Evolutionary conservation across 2,888 invertebrate genomes (phyloP), one percentile per base, ranked within the genome.

Genomic region (Caenorhabditis sp.): DNA sequence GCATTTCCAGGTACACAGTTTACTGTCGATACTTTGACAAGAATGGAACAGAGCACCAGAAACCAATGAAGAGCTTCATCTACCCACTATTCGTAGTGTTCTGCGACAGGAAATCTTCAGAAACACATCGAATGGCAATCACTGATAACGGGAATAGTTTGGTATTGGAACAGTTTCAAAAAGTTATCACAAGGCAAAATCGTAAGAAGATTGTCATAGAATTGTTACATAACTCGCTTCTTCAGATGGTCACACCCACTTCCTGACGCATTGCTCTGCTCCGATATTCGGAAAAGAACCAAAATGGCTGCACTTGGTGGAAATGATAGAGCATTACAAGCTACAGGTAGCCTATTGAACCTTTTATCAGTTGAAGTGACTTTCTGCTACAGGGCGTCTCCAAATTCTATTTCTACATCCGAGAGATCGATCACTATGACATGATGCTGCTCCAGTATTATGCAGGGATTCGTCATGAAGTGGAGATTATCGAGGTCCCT

Each of bases 271-370:
- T 60, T 74, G 74, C 28, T 58, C 74, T 11, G 64, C 74, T 35
- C 74, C 74, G n/a, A 58, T 74, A 15, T 74, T 74, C 51, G 74
- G 74, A 65, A 65, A 65, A 51, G 74, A 74, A 40, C 65, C 74
- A 5, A 74, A 74, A 60, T 74, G 74, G 74, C 40, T 74, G 22
- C 74, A 74, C 18, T 11, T 74, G 32, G 74, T 74, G 15, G 74
- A 74, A 22, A 65, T 74, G 74, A 74, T 74, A 28, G 74, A 74
- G 56, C 74, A 74, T n/a, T 74, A 74, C 51, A 74, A 74, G 20
- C 40, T 74, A 37, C 56, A 64, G 62, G 71, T 71, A n/a, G 8
- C 32, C 5, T 6, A 9, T 32, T 32, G 22, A 53, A 47, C 20
- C 47, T 18, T n/a, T 18, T 2, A 26, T 47, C 44, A 13, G 18